Percentiles rank a stretch among this genome's conserved stretches.
Evolutionary conservation across 2,113 vertebrate genomes (phyloP).

Genomic region (Rhinichthys klamathensis): DNA sequence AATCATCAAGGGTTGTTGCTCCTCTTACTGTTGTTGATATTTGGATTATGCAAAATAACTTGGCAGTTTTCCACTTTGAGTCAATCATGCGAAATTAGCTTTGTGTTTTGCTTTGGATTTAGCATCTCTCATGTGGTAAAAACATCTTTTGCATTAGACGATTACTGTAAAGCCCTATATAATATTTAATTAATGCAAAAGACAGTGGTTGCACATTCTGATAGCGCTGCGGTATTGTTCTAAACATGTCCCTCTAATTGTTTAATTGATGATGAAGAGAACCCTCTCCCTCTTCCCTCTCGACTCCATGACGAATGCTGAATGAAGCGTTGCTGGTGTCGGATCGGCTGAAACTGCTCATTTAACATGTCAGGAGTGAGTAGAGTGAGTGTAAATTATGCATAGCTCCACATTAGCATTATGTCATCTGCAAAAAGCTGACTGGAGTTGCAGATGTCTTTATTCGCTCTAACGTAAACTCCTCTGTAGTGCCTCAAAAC

Average conservation of each 20-base stretch:
- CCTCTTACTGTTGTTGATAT: constrained; percentile 58
- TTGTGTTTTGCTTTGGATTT: constrained; percentile 56
- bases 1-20: constrained; percentile 51
- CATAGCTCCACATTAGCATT: constrained; percentile 42
- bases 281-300: constrained; percentile 20
- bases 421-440: constrained; percentile 39
- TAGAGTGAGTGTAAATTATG: constrained; percentile 42
- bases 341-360: constrained; percentile 42
- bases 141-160: constrained; percentile 40
- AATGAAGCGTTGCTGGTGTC: neutral
- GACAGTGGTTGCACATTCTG: neutral
- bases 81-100: constrained; percentile 62
- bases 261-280: constrained; percentile 25
- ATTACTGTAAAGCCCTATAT: constrained; percentile 20
- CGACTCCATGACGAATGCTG: neutral
- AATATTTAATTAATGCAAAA: constrained; percentile 24
- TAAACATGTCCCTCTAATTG: neutral
- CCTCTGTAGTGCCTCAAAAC: neutral
- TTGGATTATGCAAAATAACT: constrained; percentile 65
- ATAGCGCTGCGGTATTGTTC: constrained; percentile 4
- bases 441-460: constrained; percentile 42
- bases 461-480: constrained; percentile 12
- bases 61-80: constrained; percentile 62
- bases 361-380: constrained; percentile 28
- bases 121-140: constrained; percentile 46